Conservation (phyloP, 2,797 vertebrate genomes). For the Perodicticus potto region DNA sequence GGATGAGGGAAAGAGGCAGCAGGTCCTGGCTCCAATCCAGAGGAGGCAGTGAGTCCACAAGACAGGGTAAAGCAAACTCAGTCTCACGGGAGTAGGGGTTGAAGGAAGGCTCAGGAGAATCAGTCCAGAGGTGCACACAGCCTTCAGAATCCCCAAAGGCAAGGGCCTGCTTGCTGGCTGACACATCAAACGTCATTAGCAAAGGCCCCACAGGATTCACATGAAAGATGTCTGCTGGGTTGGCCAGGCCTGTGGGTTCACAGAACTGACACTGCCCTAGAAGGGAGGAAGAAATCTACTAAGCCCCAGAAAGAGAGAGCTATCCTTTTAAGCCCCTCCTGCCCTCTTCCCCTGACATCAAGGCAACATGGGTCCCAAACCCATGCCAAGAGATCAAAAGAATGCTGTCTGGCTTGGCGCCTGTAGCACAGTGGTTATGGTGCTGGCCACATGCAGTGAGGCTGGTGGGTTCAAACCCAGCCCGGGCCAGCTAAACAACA, state of each 20-base stretch:
- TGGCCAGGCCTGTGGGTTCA: conserved; percentile 97
- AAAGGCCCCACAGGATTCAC: conserved; percentile 97
- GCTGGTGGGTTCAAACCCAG: too few species aligned
- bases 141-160: conserved; percentile 98
- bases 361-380: not conserved
- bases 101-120: conserved; percentile 95
- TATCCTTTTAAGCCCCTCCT: not conserved
- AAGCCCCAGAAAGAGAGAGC: not conserved
- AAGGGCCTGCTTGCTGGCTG: conserved; percentile 96
- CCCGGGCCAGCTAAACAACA: too few species aligned
- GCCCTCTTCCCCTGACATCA: not conserved
- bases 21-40: conserved; percentile 98
- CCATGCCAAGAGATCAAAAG: not conserved
- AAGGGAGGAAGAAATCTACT: not conserved
- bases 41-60: conserved; percentile 96
- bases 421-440: too few species aligned
- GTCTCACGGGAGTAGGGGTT: conserved; percentile 97
- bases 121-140: conserved; percentile 97
- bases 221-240: conserved; percentile 96
- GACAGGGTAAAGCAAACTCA: conserved; percentile 95
- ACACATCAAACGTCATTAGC: conserved; percentile 98
- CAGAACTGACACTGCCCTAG: conserved; percentile 99
- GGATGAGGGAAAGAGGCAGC: conserved; percentile 96
- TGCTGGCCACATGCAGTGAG: too few species aligned
- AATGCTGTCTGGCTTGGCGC: not conserved